phyloP scores from a whole-genome alignment of 2,888 invertebrate genomes.

The Trachelus tabidus region DNA sequence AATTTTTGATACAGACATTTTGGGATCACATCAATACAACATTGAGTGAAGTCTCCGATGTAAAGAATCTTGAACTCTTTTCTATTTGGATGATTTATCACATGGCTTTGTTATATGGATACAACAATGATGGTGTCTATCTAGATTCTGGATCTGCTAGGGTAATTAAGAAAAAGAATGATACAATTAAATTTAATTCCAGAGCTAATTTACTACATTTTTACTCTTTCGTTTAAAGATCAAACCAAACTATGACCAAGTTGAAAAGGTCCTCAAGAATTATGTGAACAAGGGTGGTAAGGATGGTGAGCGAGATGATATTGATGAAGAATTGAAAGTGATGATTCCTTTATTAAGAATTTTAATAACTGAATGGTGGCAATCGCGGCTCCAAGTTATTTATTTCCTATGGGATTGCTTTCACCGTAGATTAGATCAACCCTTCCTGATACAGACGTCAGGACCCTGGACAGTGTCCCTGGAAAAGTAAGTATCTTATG shows the following conservation, averaged over 20 bases:
- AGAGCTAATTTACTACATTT: background rate
- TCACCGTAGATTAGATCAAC: constrained; percentile 70
- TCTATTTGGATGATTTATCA: constrained; percentile 67
- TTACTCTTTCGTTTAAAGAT: constrained; percentile 23
- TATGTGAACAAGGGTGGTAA: constrained; percentile 64
- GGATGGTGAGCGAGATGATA: constrained; percentile 58
- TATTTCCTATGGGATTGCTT: constrained; percentile 72
- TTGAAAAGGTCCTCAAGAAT: constrained; percentile 66
- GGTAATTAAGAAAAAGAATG: constrained; percentile 32
- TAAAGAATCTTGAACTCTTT: constrained; percentile 59
- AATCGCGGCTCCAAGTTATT: constrained; percentile 67
- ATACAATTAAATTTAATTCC: background rate
- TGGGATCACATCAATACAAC: constrained; percentile 67
- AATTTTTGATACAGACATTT: constrained; percentile 54
- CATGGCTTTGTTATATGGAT: constrained; percentile 65
- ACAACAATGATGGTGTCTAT: constrained; percentile 59
- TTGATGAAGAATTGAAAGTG: constrained; percentile 67
- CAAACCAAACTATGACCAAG: constrained; percentile 63
- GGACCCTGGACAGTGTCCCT: constrained; percentile 62
- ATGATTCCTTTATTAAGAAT: constrained; percentile 65
- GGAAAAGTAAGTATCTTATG: constrained; percentile 61
- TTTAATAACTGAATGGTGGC: constrained; percentile 68
- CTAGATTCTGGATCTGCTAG: constrained; percentile 45
- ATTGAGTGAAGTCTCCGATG: constrained; percentile 43
- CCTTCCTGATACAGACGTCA: constrained; percentile 67